Percentiles rank a stretch among this genome's conserved stretches.
Conservation (phyloP, 2,888 invertebrate species). For the Cistogaster globosa region DNA sequence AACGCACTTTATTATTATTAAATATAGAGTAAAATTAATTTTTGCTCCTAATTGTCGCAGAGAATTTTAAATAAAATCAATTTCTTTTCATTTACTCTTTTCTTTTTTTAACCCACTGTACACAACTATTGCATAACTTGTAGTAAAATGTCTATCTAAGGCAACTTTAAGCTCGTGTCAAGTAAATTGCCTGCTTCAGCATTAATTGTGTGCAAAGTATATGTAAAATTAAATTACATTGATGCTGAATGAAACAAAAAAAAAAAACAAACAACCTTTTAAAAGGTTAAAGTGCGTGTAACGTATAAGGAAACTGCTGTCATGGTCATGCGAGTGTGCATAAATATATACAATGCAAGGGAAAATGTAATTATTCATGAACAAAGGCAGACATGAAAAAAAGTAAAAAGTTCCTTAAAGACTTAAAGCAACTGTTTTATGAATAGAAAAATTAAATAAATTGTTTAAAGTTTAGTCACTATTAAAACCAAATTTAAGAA, state of each 20-base stretch:
- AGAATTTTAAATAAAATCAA: too few relatives aligned
- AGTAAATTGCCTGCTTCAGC: constrained; percentile 2
- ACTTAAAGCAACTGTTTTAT: not conserved
- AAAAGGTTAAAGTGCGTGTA: constrained; percentile 55
- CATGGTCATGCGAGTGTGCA: constrained; percentile 20
- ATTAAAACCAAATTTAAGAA: too few relatives aligned
- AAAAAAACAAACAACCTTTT: constrained; percentile 25
- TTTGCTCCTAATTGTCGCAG: too few relatives aligned
- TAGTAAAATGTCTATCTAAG: not conserved
- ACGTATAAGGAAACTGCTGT: not conserved
- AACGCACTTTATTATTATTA: too few relatives aligned
- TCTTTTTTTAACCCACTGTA: not conserved
- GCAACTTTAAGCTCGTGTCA: not conserved
- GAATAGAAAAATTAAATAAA: too few relatives aligned
- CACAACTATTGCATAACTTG: not conserved
- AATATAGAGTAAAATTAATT: too few relatives aligned
- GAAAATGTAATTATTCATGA: constrained; percentile 38
- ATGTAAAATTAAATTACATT: constrained; percentile 37
- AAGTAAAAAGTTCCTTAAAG: not conserved
- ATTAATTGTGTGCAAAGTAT: constrained; percentile 15
- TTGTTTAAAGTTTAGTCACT: too few relatives aligned
- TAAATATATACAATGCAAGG: not conserved
- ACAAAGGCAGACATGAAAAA: constrained; percentile 25
- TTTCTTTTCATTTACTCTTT: not conserved
- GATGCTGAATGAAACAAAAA: constrained; percentile 15